Evolutionary conservation across 2,113 vertebrate species (phyloP), one percentile per base, ranked within the genome.

Genomic region (Gymnarchus niloticus): DNA sequence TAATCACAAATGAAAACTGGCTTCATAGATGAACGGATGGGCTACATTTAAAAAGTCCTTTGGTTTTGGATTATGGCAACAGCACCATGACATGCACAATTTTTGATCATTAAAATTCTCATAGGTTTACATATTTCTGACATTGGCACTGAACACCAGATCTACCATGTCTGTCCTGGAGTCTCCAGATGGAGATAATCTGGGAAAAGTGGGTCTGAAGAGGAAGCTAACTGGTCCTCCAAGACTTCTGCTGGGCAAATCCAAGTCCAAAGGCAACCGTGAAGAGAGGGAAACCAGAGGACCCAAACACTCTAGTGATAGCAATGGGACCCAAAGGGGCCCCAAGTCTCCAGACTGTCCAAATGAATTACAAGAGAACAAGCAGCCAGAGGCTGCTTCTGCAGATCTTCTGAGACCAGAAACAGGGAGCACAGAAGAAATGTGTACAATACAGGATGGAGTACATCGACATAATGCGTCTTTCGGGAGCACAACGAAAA

Each of bases 221-320:
- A 84, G 82, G 19, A 88, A 85, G 49, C 83, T 80, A 77, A 85
- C 86, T 25, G 89, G 86, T 86, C 84, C 87, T 44, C 76, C 87
- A 25, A 73, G 76, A 49, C 85, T 88, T 10, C 80, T 87, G 33
- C 73, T 87, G 23, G 86, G 87, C 28, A 85, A 89, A 83, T 77
- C 56, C 28, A 84, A 88, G 77, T 51, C 56, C 6, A 87, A 78
- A 44, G 52, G 44, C 37, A 65, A 84, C n/a, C 21, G 41, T 59
- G 84, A 83, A 46, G 85, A 37, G 61, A 84, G 23, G 85, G 65
- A 56, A 17, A 49, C 9, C 28, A 44, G 84, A 41, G 83, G 46
- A 56, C 37, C 19, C 52, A 84, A 51, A 51, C 54, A n/a, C 19
- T 7, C 4, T 3, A 48, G n/a, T 6, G 44, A 83, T 25, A 37